Evolutionary conservation across 2,797 vertebrate species (phyloP), one percentile per base, ranked within the genome.

Genomic region (Harpagifer antarcticus): DNA sequence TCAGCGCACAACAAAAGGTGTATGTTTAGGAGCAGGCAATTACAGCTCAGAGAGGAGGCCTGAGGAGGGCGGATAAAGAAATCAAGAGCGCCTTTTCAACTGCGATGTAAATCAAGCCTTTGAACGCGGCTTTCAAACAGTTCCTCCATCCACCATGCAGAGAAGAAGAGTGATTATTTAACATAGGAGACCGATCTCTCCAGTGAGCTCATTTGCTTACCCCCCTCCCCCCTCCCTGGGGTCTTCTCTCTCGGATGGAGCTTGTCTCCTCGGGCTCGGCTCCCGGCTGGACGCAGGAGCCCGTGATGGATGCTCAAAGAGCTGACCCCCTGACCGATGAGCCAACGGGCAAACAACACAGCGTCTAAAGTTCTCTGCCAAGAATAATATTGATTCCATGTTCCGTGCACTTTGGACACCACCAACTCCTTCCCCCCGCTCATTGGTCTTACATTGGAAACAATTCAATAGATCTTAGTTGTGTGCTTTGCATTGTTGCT

Each of bases 301-400:
- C 76, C 55, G 33, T 93, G 93, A 94, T 95, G 86, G 89, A 95
- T 94, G 92, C 91, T 90, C 74, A 86, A 92, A 89, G 88, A 91
- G 85, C 68, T 89, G 92, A 94, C 91, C 89, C 72, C 12, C 1
- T 85, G 91, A 91, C 94, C 90, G 62, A 76, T 72, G 86, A 88
- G 84, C 92, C 85, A 86, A 86, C 79, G 78, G 90, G 91, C 91
- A 90, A 89, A 94, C 90, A 93, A 86, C 83, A 76, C 73, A 78
- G 81, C 79, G 49, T 90, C 88, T 92, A 91, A 93, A 90, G 87
- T 92, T 88, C 89, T 91, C 88, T 93, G 93, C 92, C 93, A 93
- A 89, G 90, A 76, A 77, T 84, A 93, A 90, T 95, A 95, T 95
- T 92, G 93, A 95, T 95, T 94, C 92, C 68, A 69, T 86, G 91